Evolutionary conservation across 2,113 vertebrate genomes (phyloP).

Genomic region (Phasianus colchicus): DNA sequence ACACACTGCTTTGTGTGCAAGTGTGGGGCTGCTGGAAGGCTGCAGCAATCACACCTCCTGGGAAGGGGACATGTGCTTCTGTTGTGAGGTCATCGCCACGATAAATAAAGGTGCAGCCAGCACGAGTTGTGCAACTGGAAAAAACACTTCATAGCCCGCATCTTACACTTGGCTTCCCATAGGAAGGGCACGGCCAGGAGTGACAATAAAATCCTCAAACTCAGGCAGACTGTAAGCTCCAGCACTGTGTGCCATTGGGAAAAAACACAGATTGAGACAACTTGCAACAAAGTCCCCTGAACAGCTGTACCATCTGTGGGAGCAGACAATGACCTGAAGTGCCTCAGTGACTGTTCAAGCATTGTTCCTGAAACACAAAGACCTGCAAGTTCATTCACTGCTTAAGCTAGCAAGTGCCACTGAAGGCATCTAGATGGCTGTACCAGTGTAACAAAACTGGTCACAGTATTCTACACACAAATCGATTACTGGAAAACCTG

Average conservation of each 20-base stretch:
- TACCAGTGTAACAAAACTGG: neutral
- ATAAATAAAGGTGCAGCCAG: constrained; percentile 71
- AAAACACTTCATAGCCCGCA: constrained; percentile 54
- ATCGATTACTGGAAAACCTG: neutral
- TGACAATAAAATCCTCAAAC: neutral
- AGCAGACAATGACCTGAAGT: fast-evolving
- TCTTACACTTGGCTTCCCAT: constrained; percentile 25
- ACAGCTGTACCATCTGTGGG: neutral
- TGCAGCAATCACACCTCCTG: neutral
- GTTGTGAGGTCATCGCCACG: constrained; percentile 64
- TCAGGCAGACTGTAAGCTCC: neutral
- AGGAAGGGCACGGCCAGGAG: neutral
- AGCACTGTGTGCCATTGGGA: neutral
- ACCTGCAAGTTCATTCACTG: neutral
- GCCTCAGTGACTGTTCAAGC: neutral
- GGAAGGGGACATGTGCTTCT: neutral
- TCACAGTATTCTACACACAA: neutral
- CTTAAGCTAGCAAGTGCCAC: neutral
- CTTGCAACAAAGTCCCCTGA: neutral
- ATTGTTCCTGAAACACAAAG: neutral
- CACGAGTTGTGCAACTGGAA: constrained; percentile 65
- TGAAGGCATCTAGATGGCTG: neutral
- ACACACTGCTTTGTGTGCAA: neutral
- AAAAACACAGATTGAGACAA: neutral
- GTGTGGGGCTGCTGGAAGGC: neutral